phyloP scores from a whole-genome alignment of 2,888 invertebrate species.

The Neoaliturus tenellus region DNA sequence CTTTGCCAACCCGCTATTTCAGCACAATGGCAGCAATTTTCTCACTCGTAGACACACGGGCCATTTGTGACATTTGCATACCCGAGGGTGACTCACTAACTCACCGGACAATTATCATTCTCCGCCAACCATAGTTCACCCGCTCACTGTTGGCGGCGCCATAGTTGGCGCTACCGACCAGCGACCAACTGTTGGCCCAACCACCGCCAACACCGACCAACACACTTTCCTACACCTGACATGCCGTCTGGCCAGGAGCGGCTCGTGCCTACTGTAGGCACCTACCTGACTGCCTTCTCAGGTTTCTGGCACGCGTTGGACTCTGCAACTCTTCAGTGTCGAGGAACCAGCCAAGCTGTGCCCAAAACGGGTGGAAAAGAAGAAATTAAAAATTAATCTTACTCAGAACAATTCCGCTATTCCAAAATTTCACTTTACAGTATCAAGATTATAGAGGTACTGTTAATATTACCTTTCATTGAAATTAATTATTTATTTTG shows the following conservation, averaged over 20 bases:
- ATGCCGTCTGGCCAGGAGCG: background rate
- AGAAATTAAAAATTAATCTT: too few species aligned
- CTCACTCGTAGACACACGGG: background rate
- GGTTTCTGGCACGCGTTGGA: too few species aligned
- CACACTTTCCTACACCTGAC: background rate
- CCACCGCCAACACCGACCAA: background rate
- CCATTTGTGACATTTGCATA: slow-evolving; percentile 20
- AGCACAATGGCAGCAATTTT: background rate
- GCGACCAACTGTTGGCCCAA: slow-evolving; percentile 7
- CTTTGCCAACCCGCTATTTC: background rate
- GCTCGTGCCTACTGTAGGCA: background rate
- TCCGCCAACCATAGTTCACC: background rate
- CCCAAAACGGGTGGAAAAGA: too few species aligned
- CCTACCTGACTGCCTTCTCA: background rate
- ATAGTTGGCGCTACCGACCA: background rate
- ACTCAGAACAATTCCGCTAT: too few species aligned
- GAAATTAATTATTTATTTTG: too few species aligned
- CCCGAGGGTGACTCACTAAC: background rate
- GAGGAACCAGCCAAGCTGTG: too few species aligned
- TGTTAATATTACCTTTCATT: too few species aligned
- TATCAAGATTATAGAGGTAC: too few species aligned
- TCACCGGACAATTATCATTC: slow-evolving; percentile 3
- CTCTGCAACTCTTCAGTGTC: too few species aligned
- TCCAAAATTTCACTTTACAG: too few species aligned
- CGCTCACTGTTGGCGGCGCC: slow-evolving; percentile 11